Evolutionary conservation across 2,797 vertebrate genomes (phyloP).

Genomic region (Acanthis flammea): DNA sequence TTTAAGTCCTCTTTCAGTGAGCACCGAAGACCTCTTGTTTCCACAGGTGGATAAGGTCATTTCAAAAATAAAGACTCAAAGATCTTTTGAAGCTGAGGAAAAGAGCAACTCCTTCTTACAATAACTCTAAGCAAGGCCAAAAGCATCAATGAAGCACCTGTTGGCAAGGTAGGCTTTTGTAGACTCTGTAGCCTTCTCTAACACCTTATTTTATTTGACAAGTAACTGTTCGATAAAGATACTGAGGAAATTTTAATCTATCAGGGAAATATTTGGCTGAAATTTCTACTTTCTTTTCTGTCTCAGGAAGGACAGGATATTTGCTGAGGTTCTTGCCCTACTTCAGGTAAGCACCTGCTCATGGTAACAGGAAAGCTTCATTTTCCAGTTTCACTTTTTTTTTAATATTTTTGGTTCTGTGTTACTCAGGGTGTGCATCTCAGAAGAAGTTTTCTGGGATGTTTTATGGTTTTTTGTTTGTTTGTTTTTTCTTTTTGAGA

Average conservation of each 20-base stretch:
- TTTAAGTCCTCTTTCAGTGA: background rate
- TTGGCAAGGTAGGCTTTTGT: background rate
- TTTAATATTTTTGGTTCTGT: background rate
- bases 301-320: background rate
- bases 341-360: background rate
- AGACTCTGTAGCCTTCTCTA: fast-evolving
- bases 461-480: background rate
- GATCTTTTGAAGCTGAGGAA: background rate
- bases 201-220: background rate
- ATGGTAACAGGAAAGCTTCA: background rate
- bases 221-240: background rate
- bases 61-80: background rate
- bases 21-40: background rate
- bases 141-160: background rate
- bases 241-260: background rate
- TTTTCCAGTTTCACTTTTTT: background rate
- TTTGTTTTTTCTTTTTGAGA: no score
- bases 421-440: background rate
- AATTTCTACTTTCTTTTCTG: background rate
- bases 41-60: background rate
- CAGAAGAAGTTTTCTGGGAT: background rate
- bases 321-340: background rate
- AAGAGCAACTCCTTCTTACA: background rate
- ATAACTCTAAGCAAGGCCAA: background rate
- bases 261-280: background rate